Evolutionary conservation across 2,113 vertebrate species (phyloP).

Genomic region (Solenodon paradoxus): DNA sequence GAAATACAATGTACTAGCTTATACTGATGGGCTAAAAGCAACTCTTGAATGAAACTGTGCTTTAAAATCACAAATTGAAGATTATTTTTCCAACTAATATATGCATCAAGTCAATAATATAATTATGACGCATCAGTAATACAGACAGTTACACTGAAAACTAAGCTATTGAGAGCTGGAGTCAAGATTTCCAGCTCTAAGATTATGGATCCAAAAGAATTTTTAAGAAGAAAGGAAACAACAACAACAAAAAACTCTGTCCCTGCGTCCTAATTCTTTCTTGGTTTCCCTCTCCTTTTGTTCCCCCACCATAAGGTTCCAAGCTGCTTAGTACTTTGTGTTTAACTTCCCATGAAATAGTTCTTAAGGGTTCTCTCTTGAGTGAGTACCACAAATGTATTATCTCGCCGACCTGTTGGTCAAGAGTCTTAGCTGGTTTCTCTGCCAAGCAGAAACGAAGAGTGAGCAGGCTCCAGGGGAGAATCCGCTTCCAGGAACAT

Average conservation of each 20-base stretch:
- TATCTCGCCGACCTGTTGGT: not conserved
- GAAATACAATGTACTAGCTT: not conserved
- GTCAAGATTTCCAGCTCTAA: conserved; percentile 19
- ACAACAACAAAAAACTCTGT: not conserved
- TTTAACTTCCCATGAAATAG: not conserved
- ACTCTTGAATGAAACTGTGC: not conserved
- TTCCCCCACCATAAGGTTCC: not conserved
- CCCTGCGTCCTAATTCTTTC: not conserved
- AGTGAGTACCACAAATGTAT: not conserved
- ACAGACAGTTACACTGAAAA: conserved; percentile 18
- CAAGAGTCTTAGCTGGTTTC: not conserved
- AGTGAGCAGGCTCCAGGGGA: not conserved
- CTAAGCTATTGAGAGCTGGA: not conserved
- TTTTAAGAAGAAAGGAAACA: not conserved
- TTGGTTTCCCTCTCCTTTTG: not conserved
- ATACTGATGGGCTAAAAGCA: conserved; percentile 3
- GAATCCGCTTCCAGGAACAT: not conserved
- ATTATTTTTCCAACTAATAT: conserved; percentile 33
- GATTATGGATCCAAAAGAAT: not conserved
- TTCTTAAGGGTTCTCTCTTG: not conserved
- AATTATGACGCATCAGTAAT: not conserved
- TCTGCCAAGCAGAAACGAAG: not conserved
- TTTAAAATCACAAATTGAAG: conserved; percentile 45
- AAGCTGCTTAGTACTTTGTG: not conserved
- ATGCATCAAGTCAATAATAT: not conserved